Percentiles rank a stretch among this genome's conserved stretches.
Conservation (phyloP, 2,113 vertebrate species). For the Dicentrarchus labrax region DNA sequence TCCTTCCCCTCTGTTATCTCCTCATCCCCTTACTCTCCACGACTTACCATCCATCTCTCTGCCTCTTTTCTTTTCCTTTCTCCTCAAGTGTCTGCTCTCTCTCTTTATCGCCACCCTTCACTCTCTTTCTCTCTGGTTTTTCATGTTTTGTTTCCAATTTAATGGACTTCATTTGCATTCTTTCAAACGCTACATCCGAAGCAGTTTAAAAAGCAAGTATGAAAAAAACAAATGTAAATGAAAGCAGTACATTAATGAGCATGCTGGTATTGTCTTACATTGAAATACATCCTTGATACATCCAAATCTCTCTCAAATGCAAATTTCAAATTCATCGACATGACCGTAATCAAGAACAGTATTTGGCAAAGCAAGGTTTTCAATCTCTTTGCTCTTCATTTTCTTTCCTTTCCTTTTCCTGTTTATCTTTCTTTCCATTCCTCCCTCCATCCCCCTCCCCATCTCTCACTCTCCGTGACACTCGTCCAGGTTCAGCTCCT, state of each 20-base stretch:
- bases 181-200: neutral
- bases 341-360: neutral
- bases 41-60: neutral
- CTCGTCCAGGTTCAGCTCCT: conserved; percentile 19
- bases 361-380: neutral
- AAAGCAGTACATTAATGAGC: neutral
- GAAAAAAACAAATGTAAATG: conserved; percentile 17
- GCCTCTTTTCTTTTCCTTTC: neutral
- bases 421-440: neutral
- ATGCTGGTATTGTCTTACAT: neutral
- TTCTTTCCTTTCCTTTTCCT: neutral
- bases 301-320: conserved; percentile 1
- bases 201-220: neutral
- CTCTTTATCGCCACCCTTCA: neutral
- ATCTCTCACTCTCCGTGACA: neutral
- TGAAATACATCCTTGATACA: neutral
- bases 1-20: neutral
- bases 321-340: neutral
- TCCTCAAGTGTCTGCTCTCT: neutral
- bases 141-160: conserved; percentile 8
- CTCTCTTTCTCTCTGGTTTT: neutral
- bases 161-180: conserved; percentile 28
- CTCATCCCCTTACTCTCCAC: neutral
- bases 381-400: conserved; percentile 15
- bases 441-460: neutral